A percentile compares a stretch with the other conserved stretches of the same genome.
Evolutionary conservation across 1,140 invertebrate genomes (phyloP).

Genomic region (Zaprionus camerounensis): DNA sequence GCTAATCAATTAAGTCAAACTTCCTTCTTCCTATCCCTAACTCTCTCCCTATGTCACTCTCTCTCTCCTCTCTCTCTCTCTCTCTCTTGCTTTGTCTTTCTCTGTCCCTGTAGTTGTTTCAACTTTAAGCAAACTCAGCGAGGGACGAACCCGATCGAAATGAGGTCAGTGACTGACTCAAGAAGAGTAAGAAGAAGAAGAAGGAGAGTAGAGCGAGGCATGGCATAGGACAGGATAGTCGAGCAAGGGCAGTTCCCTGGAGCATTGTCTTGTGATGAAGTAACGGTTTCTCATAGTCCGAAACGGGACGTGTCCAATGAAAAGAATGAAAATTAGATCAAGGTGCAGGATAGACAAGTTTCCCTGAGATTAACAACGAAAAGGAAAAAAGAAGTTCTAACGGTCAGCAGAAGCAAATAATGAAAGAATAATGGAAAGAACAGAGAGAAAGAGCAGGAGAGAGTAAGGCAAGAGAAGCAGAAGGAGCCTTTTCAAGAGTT

Average conservation of each 20-base stretch:
- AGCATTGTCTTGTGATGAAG: conserved; percentile 35
- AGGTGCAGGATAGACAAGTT: conserved; percentile 37
- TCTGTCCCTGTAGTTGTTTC: conserved; percentile 1
- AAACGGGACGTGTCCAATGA: conserved; percentile 39
- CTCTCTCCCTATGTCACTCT: not conserved
- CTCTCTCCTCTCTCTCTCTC: not conserved
- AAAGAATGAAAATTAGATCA: conserved; percentile 51
- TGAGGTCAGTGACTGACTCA: conserved; percentile 70
- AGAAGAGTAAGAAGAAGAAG: conserved; percentile 3
- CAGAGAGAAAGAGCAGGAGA: not conserved
- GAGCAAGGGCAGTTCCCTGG: conserved; percentile 29
- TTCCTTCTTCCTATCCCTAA: not conserved
- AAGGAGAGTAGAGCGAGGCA: conserved; percentile 16
- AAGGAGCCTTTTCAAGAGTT: not conserved
- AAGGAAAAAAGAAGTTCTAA: not conserved
- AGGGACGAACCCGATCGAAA: conserved; percentile 60
- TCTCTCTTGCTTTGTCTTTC: not conserved
- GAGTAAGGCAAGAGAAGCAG: not conserved
- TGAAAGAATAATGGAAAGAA: not conserved
- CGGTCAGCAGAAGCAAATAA: conserved; percentile 5
- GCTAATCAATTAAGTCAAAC: not conserved
- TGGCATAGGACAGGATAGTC: conserved; percentile 22
- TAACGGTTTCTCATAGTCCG: conserved; percentile 40
- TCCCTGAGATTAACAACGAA: conserved; percentile 35
- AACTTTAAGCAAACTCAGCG: not conserved